A percentile compares a stretch with the other conserved stretches of the same genome.
Conservation (phyloP, 1,140 invertebrate genomes). For the Bombus ignitus region DNA sequence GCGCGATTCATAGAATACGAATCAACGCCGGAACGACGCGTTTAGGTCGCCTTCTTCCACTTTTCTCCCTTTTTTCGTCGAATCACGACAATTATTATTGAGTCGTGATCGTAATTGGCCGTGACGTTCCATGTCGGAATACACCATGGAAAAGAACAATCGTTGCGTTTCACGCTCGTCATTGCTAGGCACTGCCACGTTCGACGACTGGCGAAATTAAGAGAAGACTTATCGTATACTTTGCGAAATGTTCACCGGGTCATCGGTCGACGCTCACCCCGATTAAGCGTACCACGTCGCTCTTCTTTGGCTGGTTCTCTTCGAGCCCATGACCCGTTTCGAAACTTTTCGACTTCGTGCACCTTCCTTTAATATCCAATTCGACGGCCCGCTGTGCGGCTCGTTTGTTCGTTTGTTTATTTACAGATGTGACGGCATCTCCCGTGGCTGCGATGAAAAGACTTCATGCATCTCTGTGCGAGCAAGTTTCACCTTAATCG, state of each 20-base stretch:
- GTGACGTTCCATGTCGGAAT: slow-evolving; percentile 30
- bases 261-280: slow-evolving; percentile 32
- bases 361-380: neutral
- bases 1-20: too few relatives aligned
- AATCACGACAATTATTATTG: slow-evolving; percentile 28
- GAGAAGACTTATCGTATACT: slow-evolving; percentile 54
- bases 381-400: neutral
- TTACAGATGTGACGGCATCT: slow-evolving; percentile 19
- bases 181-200: neutral
- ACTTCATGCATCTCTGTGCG: neutral
- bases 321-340: slow-evolving; percentile 27
- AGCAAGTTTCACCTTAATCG: slow-evolving; percentile 32
- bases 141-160: slow-evolving; percentile 36
- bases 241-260: slow-evolving; percentile 49
- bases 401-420: slow-evolving; percentile 32
- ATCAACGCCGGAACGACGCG: too few relatives aligned
- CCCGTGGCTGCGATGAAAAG: slow-evolving; percentile 20
- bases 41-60: too few relatives aligned
- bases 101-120: slow-evolving; percentile 39
- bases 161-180: slow-evolving; percentile 56
- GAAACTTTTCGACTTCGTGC: neutral
- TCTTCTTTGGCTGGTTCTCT: neutral
- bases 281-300: neutral
- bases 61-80: neutral
- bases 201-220: slow-evolving; percentile 52